Evolutionary conservation across 1,140 invertebrate species (phyloP).

Genomic region (Platyura marginata): DNA sequence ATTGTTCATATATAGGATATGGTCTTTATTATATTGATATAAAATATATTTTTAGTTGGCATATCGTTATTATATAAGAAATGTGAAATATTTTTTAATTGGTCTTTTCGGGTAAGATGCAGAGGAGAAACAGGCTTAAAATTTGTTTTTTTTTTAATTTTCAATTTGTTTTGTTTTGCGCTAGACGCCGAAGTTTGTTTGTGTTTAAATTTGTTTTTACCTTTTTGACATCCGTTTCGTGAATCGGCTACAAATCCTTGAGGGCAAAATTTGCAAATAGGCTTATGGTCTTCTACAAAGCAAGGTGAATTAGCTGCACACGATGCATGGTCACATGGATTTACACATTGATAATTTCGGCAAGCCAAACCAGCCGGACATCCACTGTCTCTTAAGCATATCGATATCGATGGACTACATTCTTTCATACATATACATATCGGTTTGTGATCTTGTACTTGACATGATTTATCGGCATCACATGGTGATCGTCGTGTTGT

Average conservation of each 20-base stretch:
- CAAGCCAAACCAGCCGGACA: constrained; percentile 70
- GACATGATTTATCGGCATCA: constrained; percentile 60
- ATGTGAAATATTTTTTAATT: too few relatives aligned
- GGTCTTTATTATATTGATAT: too few relatives aligned
- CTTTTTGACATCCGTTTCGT: constrained; percentile 86
- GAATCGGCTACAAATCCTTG: constrained; percentile 71
- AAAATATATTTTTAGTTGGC: too few relatives aligned
- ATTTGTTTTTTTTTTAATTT: too few relatives aligned
- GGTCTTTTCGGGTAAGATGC: too few relatives aligned
- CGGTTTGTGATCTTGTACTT: constrained; percentile 66
- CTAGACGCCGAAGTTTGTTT: neutral
- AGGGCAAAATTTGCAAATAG: constrained; percentile 87
- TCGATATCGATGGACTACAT: constrained; percentile 67
- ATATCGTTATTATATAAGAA: too few relatives aligned
- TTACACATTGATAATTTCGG: constrained; percentile 72
- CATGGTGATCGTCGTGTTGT: constrained; percentile 38
- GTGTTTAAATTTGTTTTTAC: constrained; percentile 35
- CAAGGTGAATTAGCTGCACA: constrained; percentile 69
- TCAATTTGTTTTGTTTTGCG: neutral
- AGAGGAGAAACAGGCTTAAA: too few relatives aligned
- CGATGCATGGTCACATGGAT: constrained; percentile 63
- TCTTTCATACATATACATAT: constrained; percentile 73
- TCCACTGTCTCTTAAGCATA: constrained; percentile 73
- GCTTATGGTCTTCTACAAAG: constrained; percentile 80
- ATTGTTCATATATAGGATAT: too few relatives aligned